Evolutionary conservation across 2,797 vertebrate species (phyloP).

Genomic region (Emydoidea blandingii): DNA sequence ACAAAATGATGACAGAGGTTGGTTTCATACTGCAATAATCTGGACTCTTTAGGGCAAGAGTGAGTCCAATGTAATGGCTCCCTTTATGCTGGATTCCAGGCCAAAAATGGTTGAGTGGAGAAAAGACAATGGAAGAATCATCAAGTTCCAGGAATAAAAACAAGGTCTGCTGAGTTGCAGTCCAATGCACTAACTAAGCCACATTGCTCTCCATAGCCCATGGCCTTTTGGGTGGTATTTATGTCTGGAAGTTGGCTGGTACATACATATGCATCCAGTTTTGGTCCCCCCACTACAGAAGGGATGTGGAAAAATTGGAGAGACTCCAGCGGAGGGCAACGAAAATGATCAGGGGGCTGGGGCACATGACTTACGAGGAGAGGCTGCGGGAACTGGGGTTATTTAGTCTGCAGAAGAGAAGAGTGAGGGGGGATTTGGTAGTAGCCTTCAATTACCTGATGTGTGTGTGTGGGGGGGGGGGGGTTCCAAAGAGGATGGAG

Average conservation of each 20-base stretch:
- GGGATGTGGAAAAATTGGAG: no score
- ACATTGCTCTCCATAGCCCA: not conserved
- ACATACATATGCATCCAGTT: not conserved
- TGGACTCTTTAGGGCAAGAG: not conserved
- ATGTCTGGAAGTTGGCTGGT: not conserved
- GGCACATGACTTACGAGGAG: no score
- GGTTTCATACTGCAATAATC: not conserved
- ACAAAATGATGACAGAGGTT: not conserved
- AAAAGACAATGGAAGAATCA: fast-evolving
- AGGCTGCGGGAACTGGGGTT: no score
- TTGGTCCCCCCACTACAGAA: no score
- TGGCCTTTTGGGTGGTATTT: not conserved
- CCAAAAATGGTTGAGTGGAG: fast-evolving
- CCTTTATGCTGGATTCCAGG: not conserved
- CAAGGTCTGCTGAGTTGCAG: not conserved
- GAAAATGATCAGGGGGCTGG: no score
- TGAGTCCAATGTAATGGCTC: not conserved
- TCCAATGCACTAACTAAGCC: not conserved
- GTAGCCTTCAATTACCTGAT: no score
- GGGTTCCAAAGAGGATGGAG: no score
- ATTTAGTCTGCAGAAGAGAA: no score
- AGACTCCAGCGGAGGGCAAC: no score
- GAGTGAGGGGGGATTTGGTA: no score
- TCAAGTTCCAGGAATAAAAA: not conserved
- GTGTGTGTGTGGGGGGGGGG: no score